Conservation (phyloP, 2,113 vertebrate species). For the Pelusios castaneus region DNA sequence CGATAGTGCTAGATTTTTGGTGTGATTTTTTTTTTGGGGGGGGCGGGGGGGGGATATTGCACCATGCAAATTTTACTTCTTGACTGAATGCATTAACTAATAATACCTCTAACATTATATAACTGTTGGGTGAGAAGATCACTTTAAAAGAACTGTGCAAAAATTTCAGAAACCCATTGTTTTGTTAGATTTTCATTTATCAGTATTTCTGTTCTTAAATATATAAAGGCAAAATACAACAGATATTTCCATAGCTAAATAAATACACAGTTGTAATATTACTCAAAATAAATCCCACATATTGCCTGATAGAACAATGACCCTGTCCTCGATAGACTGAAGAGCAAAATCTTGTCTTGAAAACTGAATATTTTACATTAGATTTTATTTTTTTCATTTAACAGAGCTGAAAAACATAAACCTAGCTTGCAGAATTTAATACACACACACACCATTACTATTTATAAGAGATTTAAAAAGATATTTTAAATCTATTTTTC, state of each 20-base stretch:
- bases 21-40: not conserved
- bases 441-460: not conserved
- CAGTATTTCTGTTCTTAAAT: not conserved
- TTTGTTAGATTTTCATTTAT: not conserved
- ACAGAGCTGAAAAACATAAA: not conserved
- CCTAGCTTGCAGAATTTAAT: not conserved
- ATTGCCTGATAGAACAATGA: not conserved
- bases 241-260: not conserved
- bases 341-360: not conserved
- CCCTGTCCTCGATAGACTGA: not conserved
- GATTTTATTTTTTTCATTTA: not conserved
- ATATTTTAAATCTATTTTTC: constrained; percentile 55
- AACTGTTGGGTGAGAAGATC: not conserved
- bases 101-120: not conserved
- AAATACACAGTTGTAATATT: not conserved
- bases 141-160: not conserved
- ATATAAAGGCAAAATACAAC: not conserved
- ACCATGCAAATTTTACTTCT: not conserved
- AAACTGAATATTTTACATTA: not conserved
- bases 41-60: not conserved
- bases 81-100: not conserved
- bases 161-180: not conserved
- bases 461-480: not conserved
- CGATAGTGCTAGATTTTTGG: not conserved
- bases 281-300: not conserved